These are phyloP conservation scores for Drosophila koepferae DNA, from an alignment of 2,888 invertebrate species.

Conservation along the genomic window DNA sequence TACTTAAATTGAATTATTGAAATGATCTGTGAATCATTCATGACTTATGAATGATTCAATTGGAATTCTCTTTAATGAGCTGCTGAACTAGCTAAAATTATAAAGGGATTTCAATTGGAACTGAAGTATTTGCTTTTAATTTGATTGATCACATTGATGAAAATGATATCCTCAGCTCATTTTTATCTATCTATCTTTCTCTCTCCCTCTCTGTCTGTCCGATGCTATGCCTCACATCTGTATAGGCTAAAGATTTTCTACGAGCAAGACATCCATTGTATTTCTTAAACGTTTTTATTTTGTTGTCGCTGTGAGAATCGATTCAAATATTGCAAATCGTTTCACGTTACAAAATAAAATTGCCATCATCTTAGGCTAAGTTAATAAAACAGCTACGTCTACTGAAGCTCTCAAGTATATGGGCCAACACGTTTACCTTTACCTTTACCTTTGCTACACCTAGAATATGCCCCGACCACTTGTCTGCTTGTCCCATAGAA, in stretches of 20 bases:
- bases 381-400: background rate
- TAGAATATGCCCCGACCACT: conserved; percentile 3
- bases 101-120: too few relatives aligned
- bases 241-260: background rate
- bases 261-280: background rate
- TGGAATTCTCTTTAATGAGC: background rate
- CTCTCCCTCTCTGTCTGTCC: background rate
- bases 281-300: background rate
- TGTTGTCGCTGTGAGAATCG: background rate
- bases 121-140: too few relatives aligned
- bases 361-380: conserved; percentile 1
- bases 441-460: background rate
- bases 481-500: background rate
- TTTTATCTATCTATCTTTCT: background rate
- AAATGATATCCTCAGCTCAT: too few relatives aligned
- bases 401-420: conserved; percentile 7
- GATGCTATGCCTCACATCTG: background rate
- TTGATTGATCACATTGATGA: too few relatives aligned
- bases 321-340: conserved; percentile 6
- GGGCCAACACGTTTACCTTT: conserved; percentile 1
- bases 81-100: background rate
- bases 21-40: background rate
- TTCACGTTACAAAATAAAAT: conserved; percentile 10
- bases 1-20: background rate
- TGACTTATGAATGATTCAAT: background rate